Evolutionary conservation across 2,888 invertebrate species (phyloP).

Genomic region (Agrilus biguttatus): DNA sequence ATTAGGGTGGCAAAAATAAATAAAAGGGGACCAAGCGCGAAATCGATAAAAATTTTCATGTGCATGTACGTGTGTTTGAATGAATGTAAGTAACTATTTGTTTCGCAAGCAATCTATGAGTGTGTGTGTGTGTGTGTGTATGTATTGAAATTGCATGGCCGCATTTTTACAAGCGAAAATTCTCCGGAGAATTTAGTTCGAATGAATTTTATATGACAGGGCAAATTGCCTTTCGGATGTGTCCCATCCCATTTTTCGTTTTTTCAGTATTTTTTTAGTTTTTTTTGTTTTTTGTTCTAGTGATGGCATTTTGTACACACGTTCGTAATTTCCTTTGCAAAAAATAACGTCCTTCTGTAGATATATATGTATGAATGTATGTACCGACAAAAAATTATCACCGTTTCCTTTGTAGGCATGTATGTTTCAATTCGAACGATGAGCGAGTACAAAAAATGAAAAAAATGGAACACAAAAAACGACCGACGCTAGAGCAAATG

Average conservation of each 20-base stretch:
- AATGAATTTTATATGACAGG: constrained; percentile 28
- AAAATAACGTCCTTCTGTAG: too few relatives aligned
- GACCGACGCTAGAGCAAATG: too few relatives aligned
- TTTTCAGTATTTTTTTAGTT: constrained; percentile 15
- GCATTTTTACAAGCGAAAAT: constrained; percentile 28
- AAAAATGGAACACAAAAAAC: not conserved
- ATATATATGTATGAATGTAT: too few relatives aligned
- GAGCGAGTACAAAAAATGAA: constrained; percentile 1
- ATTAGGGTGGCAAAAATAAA: constrained; percentile 32
- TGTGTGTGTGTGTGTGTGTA: constrained; percentile 2
- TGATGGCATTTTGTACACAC: not conserved
- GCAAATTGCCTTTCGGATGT: constrained; percentile 21
- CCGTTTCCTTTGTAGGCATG: too few relatives aligned
- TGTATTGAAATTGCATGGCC: constrained; percentile 25
- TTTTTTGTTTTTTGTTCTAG: not conserved
- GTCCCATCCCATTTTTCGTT: constrained; percentile 12
- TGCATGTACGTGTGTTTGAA: not conserved
- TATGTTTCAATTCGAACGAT: too few relatives aligned
- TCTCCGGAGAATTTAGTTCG: constrained; percentile 26
- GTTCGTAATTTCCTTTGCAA: too few relatives aligned
- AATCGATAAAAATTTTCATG: constrained; percentile 17
- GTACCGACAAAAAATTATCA: too few relatives aligned
- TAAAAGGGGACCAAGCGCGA: constrained; percentile 20
- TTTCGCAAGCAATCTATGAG: too few relatives aligned
- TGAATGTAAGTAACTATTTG: too few relatives aligned